Conservation (phyloP, 2,888 invertebrate genomes). For the Andrena chrysosceles region DNA sequence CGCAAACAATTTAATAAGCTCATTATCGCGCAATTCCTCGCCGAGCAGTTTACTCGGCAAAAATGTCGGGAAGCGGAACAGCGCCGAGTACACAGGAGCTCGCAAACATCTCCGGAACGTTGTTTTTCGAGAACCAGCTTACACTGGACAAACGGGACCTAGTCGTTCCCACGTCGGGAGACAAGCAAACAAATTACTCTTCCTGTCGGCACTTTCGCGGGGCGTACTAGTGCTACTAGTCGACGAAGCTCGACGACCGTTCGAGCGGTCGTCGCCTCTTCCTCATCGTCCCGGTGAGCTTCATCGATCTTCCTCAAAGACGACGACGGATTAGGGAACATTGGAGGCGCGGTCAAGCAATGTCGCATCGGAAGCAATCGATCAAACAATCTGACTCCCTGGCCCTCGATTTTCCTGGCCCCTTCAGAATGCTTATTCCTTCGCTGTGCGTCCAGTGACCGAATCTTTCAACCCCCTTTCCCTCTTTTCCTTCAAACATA, state of each 20-base stretch:
- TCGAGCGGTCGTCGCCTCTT: slow-evolving; percentile 22
- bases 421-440: slow-evolving; percentile 26
- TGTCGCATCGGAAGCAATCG: slow-evolving; percentile 65
- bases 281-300: slow-evolving; percentile 27
- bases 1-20: slow-evolving; percentile 37
- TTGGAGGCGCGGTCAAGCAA: slow-evolving; percentile 45
- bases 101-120: slow-evolving; percentile 18
- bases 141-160: slow-evolving; percentile 8
- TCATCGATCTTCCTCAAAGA: slow-evolving; percentile 48
- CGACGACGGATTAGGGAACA: slow-evolving; percentile 47
- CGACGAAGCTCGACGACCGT: slow-evolving; percentile 42
- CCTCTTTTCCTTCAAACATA: slow-evolving; percentile 21
- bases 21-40: slow-evolving; percentile 18
- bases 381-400: slow-evolving; percentile 63
- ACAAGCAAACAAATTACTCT: slow-evolving; percentile 67
- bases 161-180: slow-evolving; percentile 18
- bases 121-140: slow-evolving; percentile 35
- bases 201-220: slow-evolving; percentile 58
- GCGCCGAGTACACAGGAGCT: background rate
- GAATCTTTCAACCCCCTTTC: slow-evolving; percentile 18
- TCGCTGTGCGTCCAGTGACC: slow-evolving; percentile 37
- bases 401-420: slow-evolving; percentile 41
- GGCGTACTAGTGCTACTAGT: background rate
- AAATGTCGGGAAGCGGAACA: slow-evolving; percentile 8
- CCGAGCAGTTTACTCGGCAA: slow-evolving; percentile 3